These are phyloP conservation scores for Nephrotoma flavescens DNA, from an alignment of 2,888 invertebrate genomes.

Conservation along the genomic window DNA sequence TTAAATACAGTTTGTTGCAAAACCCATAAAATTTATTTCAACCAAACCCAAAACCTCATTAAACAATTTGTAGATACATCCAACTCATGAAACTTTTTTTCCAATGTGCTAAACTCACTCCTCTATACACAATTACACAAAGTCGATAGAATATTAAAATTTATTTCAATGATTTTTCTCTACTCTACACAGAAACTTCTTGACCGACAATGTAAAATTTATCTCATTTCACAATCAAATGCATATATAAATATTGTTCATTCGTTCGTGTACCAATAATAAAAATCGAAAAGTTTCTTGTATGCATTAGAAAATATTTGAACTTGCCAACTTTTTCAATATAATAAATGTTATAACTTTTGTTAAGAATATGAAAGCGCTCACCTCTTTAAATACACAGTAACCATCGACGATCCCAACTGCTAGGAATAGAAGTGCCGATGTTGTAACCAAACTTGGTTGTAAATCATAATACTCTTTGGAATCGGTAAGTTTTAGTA, in stretches of 20 bases:
- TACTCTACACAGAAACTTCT: not conserved
- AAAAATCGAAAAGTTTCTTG: not conserved
- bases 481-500: not conserved
- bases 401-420: not conserved
- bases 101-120: not conserved
- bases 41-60: not conserved
- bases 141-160: not conserved
- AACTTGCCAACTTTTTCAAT: not conserved
- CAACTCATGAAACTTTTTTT: not conserved
- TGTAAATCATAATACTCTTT: slow-evolving; percentile 1
- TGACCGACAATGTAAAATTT: not conserved
- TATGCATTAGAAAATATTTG: not conserved
- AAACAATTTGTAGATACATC: not conserved
- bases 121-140: not conserved
- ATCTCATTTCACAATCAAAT: not conserved
- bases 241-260: not conserved
- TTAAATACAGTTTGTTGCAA: no score
- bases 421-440: not conserved
- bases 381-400: not conserved
- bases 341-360: not conserved
- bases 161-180: not conserved
- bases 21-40: no score
- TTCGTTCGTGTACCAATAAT: not conserved
- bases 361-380: not conserved
- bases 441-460: not conserved